Evolutionary conservation across 2,113 vertebrate genomes (phyloP), one percentile per base, ranked within the genome.

Genomic region (Pelodiscus sinensis): DNA sequence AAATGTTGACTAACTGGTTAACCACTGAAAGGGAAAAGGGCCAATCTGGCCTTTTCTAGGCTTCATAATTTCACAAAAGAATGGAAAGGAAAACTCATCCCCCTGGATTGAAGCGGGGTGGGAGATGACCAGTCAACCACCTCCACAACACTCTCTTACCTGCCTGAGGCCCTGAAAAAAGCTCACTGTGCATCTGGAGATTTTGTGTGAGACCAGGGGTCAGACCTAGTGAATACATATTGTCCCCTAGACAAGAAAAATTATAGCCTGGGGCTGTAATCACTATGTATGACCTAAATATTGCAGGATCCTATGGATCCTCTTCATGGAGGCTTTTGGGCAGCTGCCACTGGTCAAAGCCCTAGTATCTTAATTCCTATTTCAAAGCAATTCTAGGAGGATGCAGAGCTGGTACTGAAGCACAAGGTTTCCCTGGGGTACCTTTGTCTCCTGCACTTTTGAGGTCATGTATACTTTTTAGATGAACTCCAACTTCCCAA

Each of bases 31-130:
- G 25, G 7, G 18, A 89, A 7, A 85, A 82, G 38, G 24, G 7
- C 35, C 38, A 77, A 77, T 13, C 50, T 77, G 35, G 6, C 22
- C 73, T 38, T 50, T 77, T 77, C 73, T 4, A 77, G 21, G 24
- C 11, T 44, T 50, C 11, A 77, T 50, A 50, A 77, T 44, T 77
- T 77, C 73, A 50, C 38, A 24, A 35, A 9, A 18, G 65, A 71
- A 35, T 1, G 3, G 25, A 86, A 88, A 13, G 19, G 22, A 78
- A 91, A n/a, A 22, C 24, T 12, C 21, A 75, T 25, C 18, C 84
- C 11, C 75, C 82, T 19, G 0, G 0, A 9, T 60, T 25, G 50
- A 81, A 6, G 3, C 2, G 1, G 4, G 44, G 44, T 44, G 44
- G 44, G 44, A 1, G 29, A 15, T 82, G 8, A 4, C n/a, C 75